A percentile compares a stretch with the other conserved stretches of the same genome.
These are phyloP conservation scores for Macrocentrus cingulum DNA, from an alignment of 1,140 invertebrate genomes.

Conservation along the genomic window DNA sequence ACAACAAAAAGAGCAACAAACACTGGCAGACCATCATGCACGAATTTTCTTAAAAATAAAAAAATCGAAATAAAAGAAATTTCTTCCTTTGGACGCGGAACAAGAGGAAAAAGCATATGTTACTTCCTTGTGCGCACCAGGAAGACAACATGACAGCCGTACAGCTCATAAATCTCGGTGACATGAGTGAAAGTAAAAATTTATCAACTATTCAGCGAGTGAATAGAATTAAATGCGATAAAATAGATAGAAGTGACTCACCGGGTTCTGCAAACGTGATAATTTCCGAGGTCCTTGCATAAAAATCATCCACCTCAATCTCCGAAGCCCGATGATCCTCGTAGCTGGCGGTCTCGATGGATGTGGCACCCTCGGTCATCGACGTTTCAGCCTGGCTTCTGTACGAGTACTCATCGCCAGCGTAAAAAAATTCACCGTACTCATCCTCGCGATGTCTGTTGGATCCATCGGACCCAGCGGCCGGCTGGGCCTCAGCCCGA, in stretches of 20 bases:
- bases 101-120: no score
- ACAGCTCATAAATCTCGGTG: no score
- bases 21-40: no score
- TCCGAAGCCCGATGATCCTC: conserved; percentile 36
- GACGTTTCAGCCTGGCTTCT: conserved; percentile 37
- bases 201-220: neutral
- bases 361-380: conserved; percentile 24
- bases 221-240: no score
- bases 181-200: neutral
- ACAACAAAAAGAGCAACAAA: no score
- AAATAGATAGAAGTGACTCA: no score
- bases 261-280: conserved; percentile 81
- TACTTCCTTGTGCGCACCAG: no score
- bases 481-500: conserved; percentile 62
- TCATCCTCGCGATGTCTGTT: conserved; percentile 33
- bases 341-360: conserved; percentile 37
- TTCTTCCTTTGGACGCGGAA: no score
- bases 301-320: conserved; percentile 70
- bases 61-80: no score
- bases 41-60: no score
- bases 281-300: conserved; percentile 77
- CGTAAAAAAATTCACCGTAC: conserved; percentile 43
- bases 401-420: conserved; percentile 48
- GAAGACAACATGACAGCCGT: no score
- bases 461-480: conserved; percentile 20